phyloP scores from a whole-genome alignment of 2,113 vertebrate species.

The Meriones unguiculatus region DNA sequence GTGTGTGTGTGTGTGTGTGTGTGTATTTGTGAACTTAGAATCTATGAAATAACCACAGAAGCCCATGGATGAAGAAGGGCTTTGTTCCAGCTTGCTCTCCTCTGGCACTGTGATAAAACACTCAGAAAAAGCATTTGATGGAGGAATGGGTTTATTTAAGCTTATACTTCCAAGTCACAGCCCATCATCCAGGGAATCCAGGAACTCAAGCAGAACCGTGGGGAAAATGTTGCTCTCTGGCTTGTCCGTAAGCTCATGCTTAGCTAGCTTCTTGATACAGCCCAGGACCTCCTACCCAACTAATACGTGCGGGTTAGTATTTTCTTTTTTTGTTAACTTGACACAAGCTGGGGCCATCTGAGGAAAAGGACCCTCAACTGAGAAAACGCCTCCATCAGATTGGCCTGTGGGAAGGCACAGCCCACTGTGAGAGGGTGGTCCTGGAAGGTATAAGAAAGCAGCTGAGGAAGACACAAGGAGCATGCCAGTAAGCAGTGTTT shows the following conservation, averaged over 20 bases:
- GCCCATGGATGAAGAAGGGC: neutral
- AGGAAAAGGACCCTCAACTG: neutral
- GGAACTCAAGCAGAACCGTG: neutral
- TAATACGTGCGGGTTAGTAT: neutral
- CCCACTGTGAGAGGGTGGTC: neutral
- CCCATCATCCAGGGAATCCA: neutral
- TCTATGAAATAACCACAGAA: neutral
- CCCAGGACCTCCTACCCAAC: neutral
- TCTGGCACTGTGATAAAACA: neutral
- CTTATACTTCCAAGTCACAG: neutral
- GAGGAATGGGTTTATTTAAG: neutral
- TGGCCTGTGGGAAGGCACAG: neutral
- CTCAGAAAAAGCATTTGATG: neutral
- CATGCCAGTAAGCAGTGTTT: neutral
- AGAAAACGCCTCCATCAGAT: neutral
- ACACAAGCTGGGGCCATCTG: neutral
- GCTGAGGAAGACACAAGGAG: neutral
- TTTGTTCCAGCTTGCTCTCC: neutral
- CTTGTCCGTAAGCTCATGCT: too few relatives aligned
- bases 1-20: neutral
- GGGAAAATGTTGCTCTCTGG: neutral
- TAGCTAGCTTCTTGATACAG: neutral
- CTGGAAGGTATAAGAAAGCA: neutral
- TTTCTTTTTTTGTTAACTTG: neutral
- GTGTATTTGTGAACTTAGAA: neutral